Conservation (phyloP, 2,113 vertebrate species). For the Callocephalon fimbriatum region DNA sequence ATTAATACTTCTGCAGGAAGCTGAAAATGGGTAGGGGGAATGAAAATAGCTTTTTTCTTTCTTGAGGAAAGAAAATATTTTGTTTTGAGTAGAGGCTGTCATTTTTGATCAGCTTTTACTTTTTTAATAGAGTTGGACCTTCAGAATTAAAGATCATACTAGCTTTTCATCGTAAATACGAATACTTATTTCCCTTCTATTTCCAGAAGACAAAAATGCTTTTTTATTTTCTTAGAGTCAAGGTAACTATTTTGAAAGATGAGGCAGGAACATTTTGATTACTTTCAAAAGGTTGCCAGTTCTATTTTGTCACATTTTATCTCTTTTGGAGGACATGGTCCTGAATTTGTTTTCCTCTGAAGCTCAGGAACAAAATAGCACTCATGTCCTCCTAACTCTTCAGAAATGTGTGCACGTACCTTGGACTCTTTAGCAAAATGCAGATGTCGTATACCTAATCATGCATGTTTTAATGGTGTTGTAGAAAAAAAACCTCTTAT, state of each 20-base stretch:
- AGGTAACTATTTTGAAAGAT: background rate
- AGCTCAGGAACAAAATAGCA: background rate
- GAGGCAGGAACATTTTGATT: background rate
- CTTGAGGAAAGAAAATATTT: background rate
- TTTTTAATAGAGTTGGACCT: background rate
- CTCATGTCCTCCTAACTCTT: background rate
- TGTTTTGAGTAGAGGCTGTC: background rate
- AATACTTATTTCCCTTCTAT: background rate
- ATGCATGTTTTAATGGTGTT: background rate
- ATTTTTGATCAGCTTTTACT: background rate
- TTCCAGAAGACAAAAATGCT: background rate
- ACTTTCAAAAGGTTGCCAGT: background rate
- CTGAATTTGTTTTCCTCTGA: background rate
- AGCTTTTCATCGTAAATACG: background rate
- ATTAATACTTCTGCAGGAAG: background rate
- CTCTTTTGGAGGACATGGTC: background rate
- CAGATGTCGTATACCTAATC: background rate
- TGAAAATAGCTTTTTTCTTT: background rate
- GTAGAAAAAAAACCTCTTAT: background rate
- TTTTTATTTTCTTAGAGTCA: background rate
- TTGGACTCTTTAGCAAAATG: background rate
- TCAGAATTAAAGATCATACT: background rate
- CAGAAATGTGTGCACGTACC: fast-evolving
- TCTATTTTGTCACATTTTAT: background rate
- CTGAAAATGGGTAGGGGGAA: background rate